These are phyloP conservation scores for Clarias laeviceps DNA, from an alignment of 2,797 vertebrate genomes.

Conservation along the genomic window DNA sequence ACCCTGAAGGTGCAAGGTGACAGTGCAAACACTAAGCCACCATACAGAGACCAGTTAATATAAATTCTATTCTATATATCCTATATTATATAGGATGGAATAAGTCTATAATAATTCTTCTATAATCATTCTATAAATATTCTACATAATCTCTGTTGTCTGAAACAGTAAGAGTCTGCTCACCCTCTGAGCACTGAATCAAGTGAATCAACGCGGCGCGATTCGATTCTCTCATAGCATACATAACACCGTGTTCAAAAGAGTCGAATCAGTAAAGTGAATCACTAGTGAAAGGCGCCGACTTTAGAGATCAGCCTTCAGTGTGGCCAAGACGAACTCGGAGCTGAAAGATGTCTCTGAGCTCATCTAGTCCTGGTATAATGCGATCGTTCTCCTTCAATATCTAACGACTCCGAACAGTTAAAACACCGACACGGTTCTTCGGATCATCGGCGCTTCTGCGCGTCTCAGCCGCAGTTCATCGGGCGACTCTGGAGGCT, in stretches of 20 bases:
- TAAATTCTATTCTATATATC: too few species aligned
- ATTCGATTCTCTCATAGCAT: not conserved
- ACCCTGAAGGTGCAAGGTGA: too few species aligned
- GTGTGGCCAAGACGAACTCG: not conserved
- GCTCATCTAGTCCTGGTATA: not conserved
- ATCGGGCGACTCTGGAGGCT: not conserved
- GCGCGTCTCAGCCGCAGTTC: too few species aligned
- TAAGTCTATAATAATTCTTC: too few species aligned
- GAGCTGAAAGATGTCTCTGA: not conserved
- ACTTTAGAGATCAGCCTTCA: not conserved
- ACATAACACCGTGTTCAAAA: not conserved
- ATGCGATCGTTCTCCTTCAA: not conserved
- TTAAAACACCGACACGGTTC: not conserved
- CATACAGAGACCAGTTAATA: too few species aligned
- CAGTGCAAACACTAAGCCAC: too few species aligned
- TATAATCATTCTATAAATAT: too few species aligned
- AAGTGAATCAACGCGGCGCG: not conserved
- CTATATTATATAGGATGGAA: too few species aligned
- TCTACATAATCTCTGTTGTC: not conserved
- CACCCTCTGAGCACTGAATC: not conserved
- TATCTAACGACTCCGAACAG: not conserved
- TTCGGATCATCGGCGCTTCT: not conserved
- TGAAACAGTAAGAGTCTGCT: not conserved
- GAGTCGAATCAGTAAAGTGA: slow-evolving; percentile 31
- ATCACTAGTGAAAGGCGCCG: slow-evolving; percentile 2